Conservation (phyloP, 2,797 vertebrate species). For the Taeniopygia guttata region DNA sequence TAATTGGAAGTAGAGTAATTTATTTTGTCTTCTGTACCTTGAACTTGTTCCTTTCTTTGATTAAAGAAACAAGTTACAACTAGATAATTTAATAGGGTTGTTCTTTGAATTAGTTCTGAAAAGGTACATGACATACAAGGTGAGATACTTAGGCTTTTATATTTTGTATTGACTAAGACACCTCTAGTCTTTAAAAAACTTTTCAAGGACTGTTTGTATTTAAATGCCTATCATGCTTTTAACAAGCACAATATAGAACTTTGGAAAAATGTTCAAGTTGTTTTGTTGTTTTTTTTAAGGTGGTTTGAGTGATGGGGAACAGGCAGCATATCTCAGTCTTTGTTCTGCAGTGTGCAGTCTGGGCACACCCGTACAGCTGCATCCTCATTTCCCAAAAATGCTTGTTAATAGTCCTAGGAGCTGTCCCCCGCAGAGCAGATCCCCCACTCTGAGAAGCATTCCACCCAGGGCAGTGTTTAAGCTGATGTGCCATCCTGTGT, state of each 20-base stretch:
- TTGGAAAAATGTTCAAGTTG: background rate
- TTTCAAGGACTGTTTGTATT: background rate
- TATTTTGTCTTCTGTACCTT: slow-evolving; percentile 6
- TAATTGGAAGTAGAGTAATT: slow-evolving; percentile 19
- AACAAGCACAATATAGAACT: background rate
- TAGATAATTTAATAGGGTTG: background rate
- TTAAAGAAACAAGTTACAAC: slow-evolving; percentile 25
- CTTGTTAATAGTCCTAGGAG: background rate
- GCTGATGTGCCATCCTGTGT: background rate
- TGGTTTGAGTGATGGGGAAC: background rate
- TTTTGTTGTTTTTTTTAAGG: background rate
- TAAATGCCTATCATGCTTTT: background rate
- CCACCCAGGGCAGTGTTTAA: background rate
- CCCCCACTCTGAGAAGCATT: background rate
- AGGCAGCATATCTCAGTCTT: background rate
- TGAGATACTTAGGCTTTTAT: background rate
- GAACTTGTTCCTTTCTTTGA: background rate
- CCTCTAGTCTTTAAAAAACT: background rate
- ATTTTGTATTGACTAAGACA: background rate
- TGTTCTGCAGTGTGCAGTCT: background rate
- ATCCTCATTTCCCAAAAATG: background rate
- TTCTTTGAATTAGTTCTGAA: background rate
- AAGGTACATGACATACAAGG: background rate
- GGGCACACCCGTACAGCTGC: background rate
- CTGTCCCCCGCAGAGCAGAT: background rate